phyloP scores from a whole-genome alignment of 2,797 vertebrate species.

The Poecilia velifera region DNA sequence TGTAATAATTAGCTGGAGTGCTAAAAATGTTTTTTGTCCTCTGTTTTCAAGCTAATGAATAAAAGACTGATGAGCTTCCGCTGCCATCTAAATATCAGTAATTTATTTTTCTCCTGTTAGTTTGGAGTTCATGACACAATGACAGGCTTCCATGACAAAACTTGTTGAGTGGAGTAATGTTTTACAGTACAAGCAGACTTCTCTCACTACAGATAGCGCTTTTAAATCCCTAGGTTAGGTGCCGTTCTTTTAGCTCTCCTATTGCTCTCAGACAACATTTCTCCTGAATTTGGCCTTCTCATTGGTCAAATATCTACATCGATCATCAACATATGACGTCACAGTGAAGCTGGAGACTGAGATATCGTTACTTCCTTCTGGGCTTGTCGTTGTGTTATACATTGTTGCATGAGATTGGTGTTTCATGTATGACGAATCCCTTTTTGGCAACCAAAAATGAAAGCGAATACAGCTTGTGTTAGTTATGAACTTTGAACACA shows the following conservation, averaged over 20 bases:
- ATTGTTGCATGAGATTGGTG: neutral
- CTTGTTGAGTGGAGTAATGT: neutral
- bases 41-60: neutral
- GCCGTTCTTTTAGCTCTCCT: neutral
- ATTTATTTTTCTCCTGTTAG: neutral
- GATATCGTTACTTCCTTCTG: neutral
- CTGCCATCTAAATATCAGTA: neutral
- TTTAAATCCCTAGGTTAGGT: neutral
- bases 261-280: neutral
- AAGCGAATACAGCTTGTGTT: neutral
- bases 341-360: neutral
- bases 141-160: neutral
- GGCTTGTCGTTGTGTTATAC: neutral
- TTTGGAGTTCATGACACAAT: neutral
- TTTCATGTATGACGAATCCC: neutral
- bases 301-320: neutral
- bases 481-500: neutral
- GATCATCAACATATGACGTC: neutral
- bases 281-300: neutral
- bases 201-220: neutral
- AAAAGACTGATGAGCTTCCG: neutral
- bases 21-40: neutral
- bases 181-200: neutral
- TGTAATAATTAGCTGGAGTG: neutral
- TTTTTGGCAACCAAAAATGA: neutral